These are phyloP conservation scores for Platyscapa corneri DNA, from an alignment of 1,140 invertebrate species.

Conservation along the genomic window DNA sequence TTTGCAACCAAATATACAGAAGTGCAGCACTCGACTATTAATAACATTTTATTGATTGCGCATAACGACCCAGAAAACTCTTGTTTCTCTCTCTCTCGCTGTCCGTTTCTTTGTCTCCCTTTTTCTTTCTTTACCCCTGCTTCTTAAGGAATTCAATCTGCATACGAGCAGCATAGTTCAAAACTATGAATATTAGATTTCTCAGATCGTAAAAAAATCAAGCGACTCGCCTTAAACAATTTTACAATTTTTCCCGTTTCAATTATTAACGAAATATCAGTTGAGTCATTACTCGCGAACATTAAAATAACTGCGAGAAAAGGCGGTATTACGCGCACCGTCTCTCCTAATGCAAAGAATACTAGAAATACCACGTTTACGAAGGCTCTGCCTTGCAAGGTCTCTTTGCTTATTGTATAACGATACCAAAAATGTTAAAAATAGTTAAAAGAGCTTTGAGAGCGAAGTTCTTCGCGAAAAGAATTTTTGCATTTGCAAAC, in stretches of 20 bases:
- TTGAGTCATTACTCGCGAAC: slow-evolving; percentile 14
- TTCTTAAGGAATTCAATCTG: slow-evolving; percentile 9
- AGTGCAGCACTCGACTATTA: slow-evolving; percentile 48
- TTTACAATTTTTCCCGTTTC: no score
- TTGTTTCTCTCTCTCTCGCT: neutral
- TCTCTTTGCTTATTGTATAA: neutral
- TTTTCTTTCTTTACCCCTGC: neutral
- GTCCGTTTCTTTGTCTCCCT: neutral
- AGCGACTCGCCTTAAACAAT: neutral
- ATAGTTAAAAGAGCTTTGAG: neutral
- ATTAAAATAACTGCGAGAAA: slow-evolving; percentile 19
- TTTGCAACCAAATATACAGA: slow-evolving; percentile 36
- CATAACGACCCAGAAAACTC: slow-evolving; percentile 52
- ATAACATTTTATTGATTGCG: slow-evolving; percentile 49
- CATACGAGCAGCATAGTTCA: neutral
- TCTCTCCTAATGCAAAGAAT: neutral
- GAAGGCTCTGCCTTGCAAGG: neutral
- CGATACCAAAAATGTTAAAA: neutral
- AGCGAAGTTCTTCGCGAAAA: neutral
- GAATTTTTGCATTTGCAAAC: neutral
- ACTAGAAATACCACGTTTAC: neutral
- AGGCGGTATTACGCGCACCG: neutral
- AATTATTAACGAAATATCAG: slow-evolving; percentile 24
- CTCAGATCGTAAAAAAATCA: neutral
- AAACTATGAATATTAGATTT: slow-evolving; percentile 16